These are phyloP conservation scores for Lepus oiostolus DNA, from an alignment of 2,797 vertebrate species.

Conservation along the genomic window DNA sequence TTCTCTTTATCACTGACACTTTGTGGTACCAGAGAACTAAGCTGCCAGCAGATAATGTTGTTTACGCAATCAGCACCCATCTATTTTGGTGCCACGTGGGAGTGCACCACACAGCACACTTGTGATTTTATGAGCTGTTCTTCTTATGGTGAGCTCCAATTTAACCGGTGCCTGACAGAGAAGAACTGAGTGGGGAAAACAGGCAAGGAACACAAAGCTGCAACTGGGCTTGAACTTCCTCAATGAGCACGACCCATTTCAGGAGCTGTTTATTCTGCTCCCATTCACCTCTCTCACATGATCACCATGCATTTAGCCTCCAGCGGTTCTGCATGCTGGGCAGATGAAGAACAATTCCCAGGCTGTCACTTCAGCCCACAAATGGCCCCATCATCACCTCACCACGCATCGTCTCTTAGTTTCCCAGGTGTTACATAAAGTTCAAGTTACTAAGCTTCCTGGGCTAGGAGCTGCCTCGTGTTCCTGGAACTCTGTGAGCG, in stretches of 20 bases:
- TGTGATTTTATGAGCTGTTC: constrained; percentile 77
- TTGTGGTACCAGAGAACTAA: constrained; percentile 68
- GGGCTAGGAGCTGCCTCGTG: constrained; percentile 54
- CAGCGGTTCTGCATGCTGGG: constrained; percentile 61
- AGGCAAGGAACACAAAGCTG: constrained; percentile 64
- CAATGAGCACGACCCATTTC: constrained; percentile 68
- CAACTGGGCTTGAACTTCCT: constrained; percentile 68
- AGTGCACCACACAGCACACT: constrained; percentile 81
- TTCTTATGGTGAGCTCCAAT: constrained; percentile 71
- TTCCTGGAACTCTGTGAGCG: constrained; percentile 73
- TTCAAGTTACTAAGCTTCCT: constrained; percentile 68
- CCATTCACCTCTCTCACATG: constrained; percentile 67
- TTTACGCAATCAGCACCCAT: constrained; percentile 85
- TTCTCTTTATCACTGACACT: constrained; percentile 73
- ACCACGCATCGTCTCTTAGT: background rate
- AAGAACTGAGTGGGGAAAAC: constrained; percentile 66
- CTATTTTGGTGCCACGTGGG: constrained; percentile 83
- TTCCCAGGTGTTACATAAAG: constrained; percentile 77
- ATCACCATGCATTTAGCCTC: constrained; percentile 68
- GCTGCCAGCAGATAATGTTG: constrained; percentile 85
- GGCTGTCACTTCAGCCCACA: constrained; percentile 68
- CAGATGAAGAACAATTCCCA: constrained; percentile 69
- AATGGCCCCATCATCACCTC: constrained; percentile 67
- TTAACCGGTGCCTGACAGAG: constrained; percentile 53
- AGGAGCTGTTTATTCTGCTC: constrained; percentile 53